Conservation (phyloP, 2,888 invertebrate genomes). For the Stenchaetothrips biformis region DNA sequence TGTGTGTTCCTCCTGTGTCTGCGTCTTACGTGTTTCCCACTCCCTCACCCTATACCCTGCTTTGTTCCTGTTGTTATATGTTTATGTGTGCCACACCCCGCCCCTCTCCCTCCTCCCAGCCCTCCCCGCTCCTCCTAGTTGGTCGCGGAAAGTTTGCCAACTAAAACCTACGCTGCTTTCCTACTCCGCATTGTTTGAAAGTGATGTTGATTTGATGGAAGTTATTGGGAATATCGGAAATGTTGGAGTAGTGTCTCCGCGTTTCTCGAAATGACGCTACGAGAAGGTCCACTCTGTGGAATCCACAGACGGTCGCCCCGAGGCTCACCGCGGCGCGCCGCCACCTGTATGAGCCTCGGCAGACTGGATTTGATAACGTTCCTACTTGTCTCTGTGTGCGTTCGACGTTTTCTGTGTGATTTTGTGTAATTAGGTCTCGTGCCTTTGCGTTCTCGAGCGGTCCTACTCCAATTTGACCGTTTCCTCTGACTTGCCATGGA, state of each 20-base stretch:
- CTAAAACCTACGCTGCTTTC: constrained; percentile 15
- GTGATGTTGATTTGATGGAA: constrained; percentile 23
- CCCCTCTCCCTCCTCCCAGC: background rate
- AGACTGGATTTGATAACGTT: background rate
- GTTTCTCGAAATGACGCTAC: background rate
- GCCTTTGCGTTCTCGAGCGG: background rate
- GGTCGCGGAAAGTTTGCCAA: constrained; percentile 15
- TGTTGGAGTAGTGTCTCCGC: constrained; percentile 24
- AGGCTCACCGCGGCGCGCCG: too few relatives aligned
- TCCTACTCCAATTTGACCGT: constrained; percentile 22
- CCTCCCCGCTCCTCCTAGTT: constrained; percentile 20
- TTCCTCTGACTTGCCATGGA: constrained; percentile 11
- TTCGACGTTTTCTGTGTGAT: background rate
- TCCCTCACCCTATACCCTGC: constrained; percentile 15
- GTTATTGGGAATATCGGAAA: constrained; percentile 17
- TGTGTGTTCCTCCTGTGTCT: constrained; percentile 15
- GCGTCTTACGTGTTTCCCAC: constrained; percentile 20
- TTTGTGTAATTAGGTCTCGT: background rate
- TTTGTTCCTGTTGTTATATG: constrained; percentile 1
- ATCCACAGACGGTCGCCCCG: too few relatives aligned
- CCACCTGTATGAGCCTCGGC: background rate
- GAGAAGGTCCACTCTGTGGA: background rate
- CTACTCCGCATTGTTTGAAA: constrained; percentile 24
- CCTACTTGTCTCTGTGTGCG: background rate
- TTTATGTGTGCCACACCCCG: constrained; percentile 10